Evolutionary conservation across 2,888 invertebrate genomes (phyloP), one percentile per base, ranked within the genome.

Genomic region (Napeogenes inachia): DNA sequence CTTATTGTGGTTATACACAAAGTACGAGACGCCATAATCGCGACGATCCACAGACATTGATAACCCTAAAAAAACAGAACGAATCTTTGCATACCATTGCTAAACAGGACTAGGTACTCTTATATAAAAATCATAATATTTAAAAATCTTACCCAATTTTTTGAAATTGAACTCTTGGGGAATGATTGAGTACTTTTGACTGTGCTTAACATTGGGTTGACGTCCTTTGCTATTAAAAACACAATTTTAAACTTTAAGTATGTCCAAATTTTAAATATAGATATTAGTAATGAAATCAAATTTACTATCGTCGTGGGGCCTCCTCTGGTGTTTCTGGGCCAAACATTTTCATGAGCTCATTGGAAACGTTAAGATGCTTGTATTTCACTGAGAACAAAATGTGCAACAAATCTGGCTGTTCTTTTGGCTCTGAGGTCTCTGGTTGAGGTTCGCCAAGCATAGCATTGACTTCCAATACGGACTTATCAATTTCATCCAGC

Each of bases 401-500:
- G 13, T 45, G 35, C 21, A 45, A 54, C 13, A 45, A 33, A 13
- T 68, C 60, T 6, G 38, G 47, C 33, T 30, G 55, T 21, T 33
- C n/a, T n/a, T 57, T 45, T 0, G 13, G 38, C 2, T 54, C 13
- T 3, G 55, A 38, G 0, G 69, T 59, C 3, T 45, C 54, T 13
- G 69, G 61, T 3, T 71, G 65, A 0, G 79, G 82, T 3, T 70
- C 58, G 0, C 85, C 84, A 4, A 86, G 70, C 2, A 84, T 6
- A 0, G 74, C 77, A 46, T 87, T 85, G 0, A 87, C 79, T 64
- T 85, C 84, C 47, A 66, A 64, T 0, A 86, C 45, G 0, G 77
- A 78, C 13, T 73, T 73, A 12, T 82, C 86, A 0, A 87, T 76
- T 61, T 87, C 87, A 54, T 86, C 85, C 63, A 77, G 6, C 84